phyloP scores from a whole-genome alignment of 1,140 invertebrate species.

The Sarcophaga peregrina region DNA sequence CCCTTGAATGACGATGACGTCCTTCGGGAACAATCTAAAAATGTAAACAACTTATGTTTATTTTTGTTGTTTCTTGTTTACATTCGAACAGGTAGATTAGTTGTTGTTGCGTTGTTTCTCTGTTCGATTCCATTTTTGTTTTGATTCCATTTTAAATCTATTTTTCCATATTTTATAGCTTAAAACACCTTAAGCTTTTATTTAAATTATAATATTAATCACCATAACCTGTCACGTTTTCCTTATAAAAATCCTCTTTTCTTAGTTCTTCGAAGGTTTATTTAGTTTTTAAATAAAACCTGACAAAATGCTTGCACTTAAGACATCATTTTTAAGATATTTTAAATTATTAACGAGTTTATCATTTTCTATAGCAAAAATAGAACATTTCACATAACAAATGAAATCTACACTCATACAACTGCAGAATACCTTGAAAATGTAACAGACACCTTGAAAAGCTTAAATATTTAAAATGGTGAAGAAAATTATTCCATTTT shows the following conservation, averaged over 20 bases:
- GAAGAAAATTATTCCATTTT: neutral
- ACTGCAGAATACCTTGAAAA: neutral
- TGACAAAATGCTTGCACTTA: neutral
- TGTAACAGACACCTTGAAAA: neutral
- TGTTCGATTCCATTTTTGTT: no score
- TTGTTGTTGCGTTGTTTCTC: no score
- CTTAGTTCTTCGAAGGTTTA: neutral
- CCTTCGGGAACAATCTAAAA: no score
- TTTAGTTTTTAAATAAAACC: neutral
- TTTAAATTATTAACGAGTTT: slow-evolving; percentile 22
- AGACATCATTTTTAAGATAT: neutral
- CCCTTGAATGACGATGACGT: no score
- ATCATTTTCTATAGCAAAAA: neutral
- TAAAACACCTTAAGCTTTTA: no score
- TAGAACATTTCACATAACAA: neutral
- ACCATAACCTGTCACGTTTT: neutral
- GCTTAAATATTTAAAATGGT: neutral
- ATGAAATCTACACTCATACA: neutral
- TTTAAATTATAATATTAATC: no score
- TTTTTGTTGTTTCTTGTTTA: no score
- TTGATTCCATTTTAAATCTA: no score
- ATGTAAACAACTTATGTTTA: no score
- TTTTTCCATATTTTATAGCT: no score
- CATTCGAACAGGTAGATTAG: no score
- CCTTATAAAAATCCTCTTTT: neutral